Percentiles rank a stretch among this genome's conserved stretches.
Conservation (phyloP, 2,797 vertebrate genomes). For the Sebastes taczanowskii region DNA sequence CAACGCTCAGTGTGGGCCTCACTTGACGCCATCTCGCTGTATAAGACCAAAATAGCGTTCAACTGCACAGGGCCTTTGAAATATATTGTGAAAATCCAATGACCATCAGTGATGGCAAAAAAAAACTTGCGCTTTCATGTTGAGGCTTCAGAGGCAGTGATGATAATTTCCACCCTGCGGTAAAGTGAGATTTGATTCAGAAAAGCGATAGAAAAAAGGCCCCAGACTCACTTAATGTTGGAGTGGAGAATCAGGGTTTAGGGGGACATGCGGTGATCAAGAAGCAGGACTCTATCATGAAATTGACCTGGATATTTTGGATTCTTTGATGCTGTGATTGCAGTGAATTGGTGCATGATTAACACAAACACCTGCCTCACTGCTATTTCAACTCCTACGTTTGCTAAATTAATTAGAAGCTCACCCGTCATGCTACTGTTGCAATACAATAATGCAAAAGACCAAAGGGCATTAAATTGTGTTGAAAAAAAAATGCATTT, state of each 20-base stretch:
- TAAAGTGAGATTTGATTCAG: constrained; percentile 43
- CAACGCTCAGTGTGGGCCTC: constrained; percentile 15
- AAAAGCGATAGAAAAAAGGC: background rate
- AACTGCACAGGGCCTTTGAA: constrained; percentile 46
- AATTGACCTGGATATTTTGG: constrained; percentile 39
- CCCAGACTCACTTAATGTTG: constrained; percentile 20
- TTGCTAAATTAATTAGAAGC: background rate
- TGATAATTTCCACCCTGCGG: constrained; percentile 49
- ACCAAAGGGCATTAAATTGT: background rate
- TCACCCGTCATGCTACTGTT: background rate
- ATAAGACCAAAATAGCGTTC: constrained; percentile 35
- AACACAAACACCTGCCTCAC: constrained; percentile 6
- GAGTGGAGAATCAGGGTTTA: constrained; percentile 30
- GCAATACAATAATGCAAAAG: background rate
- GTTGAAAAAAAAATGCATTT: background rate
- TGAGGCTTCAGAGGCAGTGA: constrained; percentile 57
- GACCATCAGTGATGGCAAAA: constrained; percentile 30
- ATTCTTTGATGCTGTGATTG: constrained; percentile 47
- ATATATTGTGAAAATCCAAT: constrained; percentile 55
- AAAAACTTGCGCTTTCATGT: constrained; percentile 55
- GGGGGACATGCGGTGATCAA: constrained; percentile 31
- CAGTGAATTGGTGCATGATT: background rate
- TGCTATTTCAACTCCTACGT: background rate
- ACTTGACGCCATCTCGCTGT: constrained; percentile 38
- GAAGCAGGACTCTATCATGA: constrained; percentile 46